phyloP scores from a whole-genome alignment of 2,113 vertebrate species.

The Barnardius zonarius region DNA sequence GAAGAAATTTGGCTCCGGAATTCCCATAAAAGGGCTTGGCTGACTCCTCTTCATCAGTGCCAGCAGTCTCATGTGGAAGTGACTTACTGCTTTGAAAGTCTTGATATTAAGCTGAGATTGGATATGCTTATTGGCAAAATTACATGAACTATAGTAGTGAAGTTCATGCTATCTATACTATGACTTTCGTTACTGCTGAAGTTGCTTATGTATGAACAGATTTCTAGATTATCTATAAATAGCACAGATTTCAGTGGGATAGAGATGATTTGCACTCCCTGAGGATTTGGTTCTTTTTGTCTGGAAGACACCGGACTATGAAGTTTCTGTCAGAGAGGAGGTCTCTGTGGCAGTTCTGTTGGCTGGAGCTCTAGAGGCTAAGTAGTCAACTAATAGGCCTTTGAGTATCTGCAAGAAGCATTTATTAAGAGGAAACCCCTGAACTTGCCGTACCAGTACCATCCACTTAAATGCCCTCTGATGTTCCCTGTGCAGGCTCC shows the following conservation, averaged over 20 bases:
- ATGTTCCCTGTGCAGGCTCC: not conserved
- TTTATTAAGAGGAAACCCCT: not conserved
- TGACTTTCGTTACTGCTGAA: not conserved
- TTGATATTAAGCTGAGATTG: not conserved
- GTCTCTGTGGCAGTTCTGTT: not conserved
- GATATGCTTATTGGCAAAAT: not conserved
- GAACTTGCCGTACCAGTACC: not conserved
- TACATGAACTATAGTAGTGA: not conserved
- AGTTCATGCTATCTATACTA: not conserved
- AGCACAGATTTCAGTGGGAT: not conserved
- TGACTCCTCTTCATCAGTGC: not conserved
- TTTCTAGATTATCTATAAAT: not conserved
- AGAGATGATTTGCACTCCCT: not conserved
- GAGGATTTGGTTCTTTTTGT: not conserved
- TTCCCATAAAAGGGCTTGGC: not conserved
- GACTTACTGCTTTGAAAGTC: not conserved
- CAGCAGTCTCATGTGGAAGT: not conserved
- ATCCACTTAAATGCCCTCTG: not conserved
- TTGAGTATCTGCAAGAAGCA: not conserved
- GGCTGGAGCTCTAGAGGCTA: not conserved
- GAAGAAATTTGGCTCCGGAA: constrained; percentile 15
- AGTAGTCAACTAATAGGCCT: not conserved
- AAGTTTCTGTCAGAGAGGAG: not conserved
- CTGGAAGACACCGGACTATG: not conserved
- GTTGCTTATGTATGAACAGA: not conserved